These are phyloP conservation scores for Maconellicoccus hirsutus DNA, from an alignment of 1,140 invertebrate genomes.

Conservation along the genomic window DNA sequence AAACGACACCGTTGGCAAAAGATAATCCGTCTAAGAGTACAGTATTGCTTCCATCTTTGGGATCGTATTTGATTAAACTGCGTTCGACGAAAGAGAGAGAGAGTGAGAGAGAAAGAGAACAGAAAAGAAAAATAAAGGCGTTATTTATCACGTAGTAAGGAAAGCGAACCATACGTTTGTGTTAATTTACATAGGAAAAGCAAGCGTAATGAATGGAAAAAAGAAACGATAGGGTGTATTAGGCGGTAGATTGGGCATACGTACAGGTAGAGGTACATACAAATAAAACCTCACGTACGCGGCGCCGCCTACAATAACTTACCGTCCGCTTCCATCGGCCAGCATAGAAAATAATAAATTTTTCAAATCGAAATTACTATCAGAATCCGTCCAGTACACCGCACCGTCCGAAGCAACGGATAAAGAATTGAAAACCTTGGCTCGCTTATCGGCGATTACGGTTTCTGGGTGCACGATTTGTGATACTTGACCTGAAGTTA, in stretches of 20 bases:
- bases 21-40: slow-evolving; percentile 56
- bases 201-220: too few species aligned
- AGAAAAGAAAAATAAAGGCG: slow-evolving; percentile 19
- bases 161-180: too few species aligned
- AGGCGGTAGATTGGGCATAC: too few species aligned
- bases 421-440: slow-evolving; percentile 48
- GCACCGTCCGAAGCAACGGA: slow-evolving; percentile 57
- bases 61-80: slow-evolving; percentile 55
- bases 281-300: too few species aligned
- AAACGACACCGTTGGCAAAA: slow-evolving; percentile 68
- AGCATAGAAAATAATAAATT: slow-evolving; percentile 48
- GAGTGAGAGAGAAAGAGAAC: slow-evolving; percentile 24
- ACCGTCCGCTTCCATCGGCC: slow-evolving; percentile 62
- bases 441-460: slow-evolving; percentile 46
- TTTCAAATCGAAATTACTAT: slow-evolving; percentile 46
- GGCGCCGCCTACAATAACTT: too few species aligned
- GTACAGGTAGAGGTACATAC: slow-evolving; percentile 7
- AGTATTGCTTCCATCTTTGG: slow-evolving; percentile 46
- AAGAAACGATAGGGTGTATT: too few species aligned
- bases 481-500: slow-evolving; percentile 37
- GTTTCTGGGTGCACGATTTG: slow-evolving; percentile 41
- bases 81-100: slow-evolving; percentile 29
- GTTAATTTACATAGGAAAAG: too few species aligned
- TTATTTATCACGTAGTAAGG: too few species aligned
- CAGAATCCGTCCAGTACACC: slow-evolving; percentile 67